Evolutionary conservation across 2,113 vertebrate genomes (phyloP), one percentile per base, ranked within the genome.

Genomic region (Myotis brandtii): DNA sequence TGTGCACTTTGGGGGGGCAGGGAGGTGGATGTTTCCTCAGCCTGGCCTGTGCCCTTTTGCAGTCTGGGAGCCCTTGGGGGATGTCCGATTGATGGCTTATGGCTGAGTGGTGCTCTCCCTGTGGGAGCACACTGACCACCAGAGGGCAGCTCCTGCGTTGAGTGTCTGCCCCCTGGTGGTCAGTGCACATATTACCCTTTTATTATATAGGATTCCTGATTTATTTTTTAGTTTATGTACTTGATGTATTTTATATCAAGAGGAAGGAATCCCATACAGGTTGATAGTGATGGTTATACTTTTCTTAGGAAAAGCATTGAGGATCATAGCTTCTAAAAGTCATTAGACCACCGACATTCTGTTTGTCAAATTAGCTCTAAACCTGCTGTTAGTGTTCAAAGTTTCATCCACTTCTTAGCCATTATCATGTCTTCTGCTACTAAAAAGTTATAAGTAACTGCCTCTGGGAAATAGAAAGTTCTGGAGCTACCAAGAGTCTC

Each of bases 351-450:
- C 50, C 27, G 25, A 79, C 83, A 64, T 96, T 96, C 67, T 87
- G 37, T 77, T 54, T 75, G 25, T 59, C 70, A 87, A 85, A 75
- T 95, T 46, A 62, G 18, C 62, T 93, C 75, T 40, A 77, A 88
- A 69, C 21, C 23, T 91, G n/a, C 72, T 56, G 92, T 37, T 9
- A 46, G 8, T 86, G 89, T 92, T 92, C 72, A 52, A 92, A 92
- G 81, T 66, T 62, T 56, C 46, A 69, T 40, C 23, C 11, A 50
- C 59, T n/a, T 73, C 40, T 70, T 76, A 59, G 20, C 46, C 7
- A 56, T 84, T 50, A 64, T 83, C 73, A 52, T 56, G 25, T 62
- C 75, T 83, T 91, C 83, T 88, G 84, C n/a, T 85, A 56, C 8
- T 14, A 50, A 73, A 62, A 75, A 86, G 37, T 46, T 25, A n/a